Evolutionary conservation across 2,113 vertebrate genomes (phyloP).

Genomic region (Archilochus colubris): DNA sequence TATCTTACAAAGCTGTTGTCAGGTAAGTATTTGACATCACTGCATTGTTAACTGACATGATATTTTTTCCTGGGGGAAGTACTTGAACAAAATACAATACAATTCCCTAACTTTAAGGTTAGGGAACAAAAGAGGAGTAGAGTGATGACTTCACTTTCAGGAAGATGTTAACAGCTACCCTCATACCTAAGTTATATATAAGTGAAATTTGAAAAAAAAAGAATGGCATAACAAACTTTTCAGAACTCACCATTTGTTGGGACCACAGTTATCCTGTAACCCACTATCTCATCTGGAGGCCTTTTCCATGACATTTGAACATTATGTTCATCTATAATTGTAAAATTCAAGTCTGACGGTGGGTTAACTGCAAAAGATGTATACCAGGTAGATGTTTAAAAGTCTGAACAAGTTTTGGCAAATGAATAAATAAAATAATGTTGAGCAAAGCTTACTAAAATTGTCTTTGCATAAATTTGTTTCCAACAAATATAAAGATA

Average conservation of each 20-base stretch:
- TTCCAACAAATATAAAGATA: slow-evolving; percentile 91
- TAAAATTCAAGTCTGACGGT: slow-evolving; percentile 93
- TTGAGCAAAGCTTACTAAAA: slow-evolving; percentile 77
- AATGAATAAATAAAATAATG: slow-evolving; percentile 61
- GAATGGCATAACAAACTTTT: background rate
- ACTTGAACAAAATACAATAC: background rate
- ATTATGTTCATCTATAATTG: slow-evolving; percentile 93
- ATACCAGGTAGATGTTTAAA: slow-evolving; percentile 51
- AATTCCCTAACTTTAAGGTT: background rate
- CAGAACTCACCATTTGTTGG: slow-evolving; percentile 86
- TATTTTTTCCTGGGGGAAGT: background rate
- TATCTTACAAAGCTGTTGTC: background rate
- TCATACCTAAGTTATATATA: background rate
- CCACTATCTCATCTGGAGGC: slow-evolving; percentile 84
- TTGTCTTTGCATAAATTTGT: slow-evolving; percentile 88
- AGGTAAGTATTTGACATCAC: background rate
- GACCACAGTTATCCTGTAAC: slow-evolving; percentile 89
- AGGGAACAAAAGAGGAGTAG: background rate
- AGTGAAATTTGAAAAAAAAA: background rate
- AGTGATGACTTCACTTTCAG: background rate
- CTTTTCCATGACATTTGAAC: slow-evolving; percentile 93
- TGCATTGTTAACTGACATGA: background rate
- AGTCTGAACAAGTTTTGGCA: slow-evolving; percentile 28
- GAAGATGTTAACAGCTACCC: background rate
- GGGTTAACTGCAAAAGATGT: slow-evolving; percentile 88